These are phyloP conservation scores for Capromys pilorides DNA, from an alignment of 2,797 vertebrate species.

Conservation along the genomic window DNA sequence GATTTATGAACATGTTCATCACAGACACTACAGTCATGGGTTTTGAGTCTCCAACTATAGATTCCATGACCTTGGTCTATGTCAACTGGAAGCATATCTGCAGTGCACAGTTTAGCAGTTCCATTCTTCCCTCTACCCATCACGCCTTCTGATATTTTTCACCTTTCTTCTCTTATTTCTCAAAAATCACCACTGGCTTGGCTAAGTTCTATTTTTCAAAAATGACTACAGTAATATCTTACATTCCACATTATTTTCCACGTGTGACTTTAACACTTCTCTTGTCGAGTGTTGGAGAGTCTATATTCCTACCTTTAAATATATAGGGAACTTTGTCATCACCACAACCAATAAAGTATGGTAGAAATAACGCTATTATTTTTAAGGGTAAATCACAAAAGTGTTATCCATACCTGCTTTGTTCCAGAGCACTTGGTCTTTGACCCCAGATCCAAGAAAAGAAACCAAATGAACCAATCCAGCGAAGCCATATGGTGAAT, in stretches of 20 bases:
- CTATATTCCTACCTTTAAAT: neutral
- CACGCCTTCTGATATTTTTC: neutral
- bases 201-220: slow-evolving; percentile 17
- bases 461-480: neutral
- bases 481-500: neutral
- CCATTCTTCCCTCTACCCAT: neutral
- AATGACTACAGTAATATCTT: neutral
- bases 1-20: neutral
- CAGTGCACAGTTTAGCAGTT: neutral
- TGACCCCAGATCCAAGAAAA: neutral
- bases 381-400: neutral
- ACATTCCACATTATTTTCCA: neutral
- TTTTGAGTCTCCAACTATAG: neutral
- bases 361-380: neutral
- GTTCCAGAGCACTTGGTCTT: neutral
- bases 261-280: neutral
- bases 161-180: neutral
- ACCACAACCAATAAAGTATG: neutral
- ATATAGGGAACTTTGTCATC: neutral
- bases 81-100: neutral
- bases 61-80: neutral
- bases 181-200: neutral
- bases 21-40: neutral
- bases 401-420: neutral
- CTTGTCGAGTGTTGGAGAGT: neutral